Evolutionary conservation across 2,113 vertebrate species (phyloP), one percentile per base, ranked within the genome.

Genomic region (Bos taurus): DNA sequence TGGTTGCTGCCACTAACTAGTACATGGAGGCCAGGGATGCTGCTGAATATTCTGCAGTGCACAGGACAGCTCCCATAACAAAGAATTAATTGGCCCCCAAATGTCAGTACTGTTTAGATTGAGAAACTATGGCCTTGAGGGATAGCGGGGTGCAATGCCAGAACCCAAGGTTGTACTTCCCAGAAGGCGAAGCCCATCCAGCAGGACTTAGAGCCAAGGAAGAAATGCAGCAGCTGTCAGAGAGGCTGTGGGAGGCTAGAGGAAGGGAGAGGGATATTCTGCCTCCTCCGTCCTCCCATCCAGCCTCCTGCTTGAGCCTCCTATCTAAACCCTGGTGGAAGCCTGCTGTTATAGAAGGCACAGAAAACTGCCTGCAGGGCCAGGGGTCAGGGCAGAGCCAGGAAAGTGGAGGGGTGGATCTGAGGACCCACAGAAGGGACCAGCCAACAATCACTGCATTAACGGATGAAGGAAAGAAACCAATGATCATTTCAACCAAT

Each of bases 31-130:
- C n/a, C 80, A 57, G 59, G 13, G 30, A 62, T 56, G 43, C 19
- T 48, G 36, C 28, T 59, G 0, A 9, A 26, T 4, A 2, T n/a
- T 19, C 52, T 56, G 0, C 2, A 56, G 14, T 1, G 10, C 16
- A 30, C 3, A 52, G 19, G 26, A 67, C 14, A 62, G 14, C 4
- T n/a, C 54, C 40, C 5, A 4, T 6, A 50, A 13, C 25, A 82
- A 74, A 40, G 67, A 56, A 17, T 80, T 43, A 54, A 71, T 28
- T 81, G 36, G 43, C 21, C 25, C 50, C 87, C 2, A 62, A 56
- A 67, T 59, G 23, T 43, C 56, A 54, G 0, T 10, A 33, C 15
- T 43, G 52, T 43, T 13, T 28, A 71, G 36, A 25, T 2, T 67
- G 28, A 87, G 56, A 90, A 80, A 60, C 26, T 5, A 5, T 83